A percentile compares a stretch with the other conserved stretches of the same genome.
phyloP scores from a whole-genome alignment of 1,140 invertebrate species.

The Sesamia nonagrioides region DNA sequence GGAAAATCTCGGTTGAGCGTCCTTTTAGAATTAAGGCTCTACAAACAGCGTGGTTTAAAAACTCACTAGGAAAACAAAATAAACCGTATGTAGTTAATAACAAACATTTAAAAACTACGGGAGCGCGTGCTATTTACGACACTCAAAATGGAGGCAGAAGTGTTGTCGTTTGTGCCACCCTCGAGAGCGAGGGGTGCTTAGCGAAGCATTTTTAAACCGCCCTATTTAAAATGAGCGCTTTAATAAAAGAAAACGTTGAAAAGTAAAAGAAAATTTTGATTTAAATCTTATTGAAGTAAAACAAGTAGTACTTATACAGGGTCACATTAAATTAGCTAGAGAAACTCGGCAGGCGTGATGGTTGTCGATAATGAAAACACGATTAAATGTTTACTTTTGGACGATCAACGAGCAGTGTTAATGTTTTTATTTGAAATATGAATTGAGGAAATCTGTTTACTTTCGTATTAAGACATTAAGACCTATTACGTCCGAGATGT shows the following conservation, averaged over 20 bases:
- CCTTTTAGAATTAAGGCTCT: not conserved
- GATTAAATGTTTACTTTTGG: no score
- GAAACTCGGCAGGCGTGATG: no score
- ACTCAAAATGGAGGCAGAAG: not conserved
- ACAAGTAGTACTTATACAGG: not conserved
- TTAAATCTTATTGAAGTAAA: not conserved
- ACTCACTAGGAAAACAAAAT: not conserved
- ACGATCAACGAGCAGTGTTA: no score
- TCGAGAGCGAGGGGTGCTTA: slow-evolving; percentile 10
- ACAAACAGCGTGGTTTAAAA: not conserved
- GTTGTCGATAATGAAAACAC: no score
- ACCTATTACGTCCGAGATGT: no score
- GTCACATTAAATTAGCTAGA: no score
- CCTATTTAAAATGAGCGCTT: not conserved
- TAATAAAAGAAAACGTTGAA: not conserved
- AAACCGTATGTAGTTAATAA: slow-evolving; percentile 18
- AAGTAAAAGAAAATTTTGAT: not conserved
- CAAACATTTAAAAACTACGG: slow-evolving; percentile 22
- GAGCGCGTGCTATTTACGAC: slow-evolving; percentile 34
- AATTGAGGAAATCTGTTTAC: no score
- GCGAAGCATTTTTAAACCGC: slow-evolving; percentile 15
- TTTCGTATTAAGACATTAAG: no score
- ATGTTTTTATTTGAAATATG: no score
- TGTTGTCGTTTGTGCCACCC: slow-evolving; percentile 19
- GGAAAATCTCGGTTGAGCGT: no score